Base-by-base conservation (phyloP, 2,113 vertebrate genomes). In the Desmodus rotundus region DNA sequence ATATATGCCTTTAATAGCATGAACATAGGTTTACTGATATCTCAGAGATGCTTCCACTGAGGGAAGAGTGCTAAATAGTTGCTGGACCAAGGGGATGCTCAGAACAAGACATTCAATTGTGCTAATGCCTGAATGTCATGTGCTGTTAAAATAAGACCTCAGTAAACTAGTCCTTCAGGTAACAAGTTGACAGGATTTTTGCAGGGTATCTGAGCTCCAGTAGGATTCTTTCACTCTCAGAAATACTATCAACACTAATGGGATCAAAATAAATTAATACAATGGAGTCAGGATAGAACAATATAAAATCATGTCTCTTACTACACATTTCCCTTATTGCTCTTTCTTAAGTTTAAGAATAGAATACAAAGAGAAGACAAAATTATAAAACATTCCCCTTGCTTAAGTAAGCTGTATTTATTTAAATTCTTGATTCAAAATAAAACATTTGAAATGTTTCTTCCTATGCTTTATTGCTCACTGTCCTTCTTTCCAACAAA, bases 401-500 rank as follows among this genome's bases (percentile, higher is more conserved):
- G 14, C 0, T 86, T 24, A 2, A n/a, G 0, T 74, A 31, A 58
- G 12, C 58, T 93, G 12, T 76, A 38, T 82, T 91, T 52, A 33
- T 93, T 95, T 96, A 96, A 68, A 67, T 45, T 72, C 26, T 72
- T 4, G 7, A 85, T 72, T 78, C 3, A 74, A 84, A 89, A 58
- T 72, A 43, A 86, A 82, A 61, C 0, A n/a, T 56, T 87, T 82
- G 28, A 85, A 91, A 43, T 77, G 38, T 52, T 74, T 93, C 15
- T 82, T 11, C 7, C 28, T 68, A 24, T 63, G 33, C 3, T 87
- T 87, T 58, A 54, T 76, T 82, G 20, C 10, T 65, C 26, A 92
- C 1, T 13, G 3, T 16, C 2, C 4, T 15, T 28, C 4, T 91
- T 83, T 86, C 9, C 10, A 76, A 43, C 28, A 47, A 85, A 92